These are phyloP conservation scores for Trididemnum clinides DNA, from an alignment of 23 tunicate species.

Conservation along the genomic window DNA sequence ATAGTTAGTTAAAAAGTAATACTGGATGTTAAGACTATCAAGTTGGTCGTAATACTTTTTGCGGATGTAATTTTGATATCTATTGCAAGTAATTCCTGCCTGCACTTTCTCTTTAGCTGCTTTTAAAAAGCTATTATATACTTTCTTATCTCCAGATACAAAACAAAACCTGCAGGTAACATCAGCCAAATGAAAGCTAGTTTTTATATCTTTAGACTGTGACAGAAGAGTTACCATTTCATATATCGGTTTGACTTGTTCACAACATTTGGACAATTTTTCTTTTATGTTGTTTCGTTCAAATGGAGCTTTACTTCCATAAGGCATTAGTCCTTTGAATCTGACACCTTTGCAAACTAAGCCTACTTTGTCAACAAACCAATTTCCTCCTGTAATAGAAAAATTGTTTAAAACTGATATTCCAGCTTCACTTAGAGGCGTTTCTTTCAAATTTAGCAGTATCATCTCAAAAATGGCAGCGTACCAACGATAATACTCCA, in stretches of 20 bases:
- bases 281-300: background rate
- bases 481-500: background rate
- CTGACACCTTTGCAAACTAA: background rate
- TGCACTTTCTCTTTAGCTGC: background rate
- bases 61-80: background rate
- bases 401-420: background rate
- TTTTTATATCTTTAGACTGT: background rate
- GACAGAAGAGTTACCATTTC: background rate
- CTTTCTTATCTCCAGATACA: background rate
- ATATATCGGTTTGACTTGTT: background rate
- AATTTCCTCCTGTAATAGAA: background rate
- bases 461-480: background rate
- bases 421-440: background rate
- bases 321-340: background rate
- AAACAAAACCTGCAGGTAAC: background rate
- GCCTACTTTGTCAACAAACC: background rate
- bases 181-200: background rate
- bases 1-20: background rate
- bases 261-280: background rate
- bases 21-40: background rate
- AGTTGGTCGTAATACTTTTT: background rate
- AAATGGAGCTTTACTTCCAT: background rate
- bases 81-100: background rate
- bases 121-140: background rate
- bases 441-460: background rate